phyloP scores from a whole-genome alignment of 1,140 invertebrate species.

The Dryas iulia region DNA sequence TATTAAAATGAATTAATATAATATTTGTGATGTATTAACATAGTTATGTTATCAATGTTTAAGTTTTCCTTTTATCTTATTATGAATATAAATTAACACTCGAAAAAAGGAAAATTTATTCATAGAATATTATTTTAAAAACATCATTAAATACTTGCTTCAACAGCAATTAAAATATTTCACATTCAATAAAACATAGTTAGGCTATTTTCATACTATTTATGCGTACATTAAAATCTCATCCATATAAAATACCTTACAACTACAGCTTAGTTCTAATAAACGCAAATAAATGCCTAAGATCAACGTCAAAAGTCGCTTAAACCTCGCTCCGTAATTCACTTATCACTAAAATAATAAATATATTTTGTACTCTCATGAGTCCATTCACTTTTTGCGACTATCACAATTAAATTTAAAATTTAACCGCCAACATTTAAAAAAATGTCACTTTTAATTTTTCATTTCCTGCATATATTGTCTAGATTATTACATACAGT shows the following conservation, averaged over 20 bases:
- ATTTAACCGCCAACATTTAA: no score
- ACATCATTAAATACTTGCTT: no score
- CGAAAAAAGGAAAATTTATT: no score
- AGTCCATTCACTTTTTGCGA: constrained; percentile 50
- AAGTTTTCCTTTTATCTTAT: no score
- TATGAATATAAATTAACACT: no score
- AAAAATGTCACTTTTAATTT: background rate
- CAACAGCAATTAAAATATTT: no score
- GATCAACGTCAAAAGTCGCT: background rate
- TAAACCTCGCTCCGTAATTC: background rate
- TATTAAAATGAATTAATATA: no score
- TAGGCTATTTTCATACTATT: constrained; percentile 2
- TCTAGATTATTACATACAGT: no score
- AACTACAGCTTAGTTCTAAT: constrained; percentile 29
- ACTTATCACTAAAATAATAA: constrained; percentile 43
- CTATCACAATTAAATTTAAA: constrained; percentile 56
- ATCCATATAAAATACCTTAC: constrained; percentile 5
- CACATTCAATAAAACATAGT: background rate
- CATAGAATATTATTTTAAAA: no score
- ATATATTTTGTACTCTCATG: constrained; percentile 67
- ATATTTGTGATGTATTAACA: no score
- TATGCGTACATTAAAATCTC: background rate
- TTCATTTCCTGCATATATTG: background rate
- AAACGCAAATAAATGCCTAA: constrained; percentile 38
- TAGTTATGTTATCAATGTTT: no score